A percentile compares a stretch with the other conserved stretches of the same genome.
Conservation (phyloP, 2,113 vertebrate species). For the Caranx ignobilis region DNA sequence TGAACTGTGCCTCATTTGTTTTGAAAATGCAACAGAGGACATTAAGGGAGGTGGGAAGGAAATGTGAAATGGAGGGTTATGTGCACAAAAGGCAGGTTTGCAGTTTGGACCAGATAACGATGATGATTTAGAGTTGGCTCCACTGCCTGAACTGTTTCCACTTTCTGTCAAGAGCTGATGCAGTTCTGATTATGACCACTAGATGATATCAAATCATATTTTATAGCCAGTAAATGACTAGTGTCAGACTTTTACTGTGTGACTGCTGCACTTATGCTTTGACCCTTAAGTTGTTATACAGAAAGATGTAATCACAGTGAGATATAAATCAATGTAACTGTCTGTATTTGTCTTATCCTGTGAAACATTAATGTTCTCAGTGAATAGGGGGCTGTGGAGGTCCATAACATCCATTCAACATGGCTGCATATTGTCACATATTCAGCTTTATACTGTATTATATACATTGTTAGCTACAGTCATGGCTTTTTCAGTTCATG, state of each 20-base stretch:
- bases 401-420: neutral
- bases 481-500: too few relatives aligned
- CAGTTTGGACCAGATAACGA: neutral
- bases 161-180: neutral
- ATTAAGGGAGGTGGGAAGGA: neutral
- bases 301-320: neutral
- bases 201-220: slow-evolving; percentile 60
- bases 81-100: neutral
- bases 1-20: neutral
- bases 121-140: neutral
- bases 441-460: neutral
- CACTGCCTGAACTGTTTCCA: neutral
- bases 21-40: neutral
- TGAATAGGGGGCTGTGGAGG: neutral
- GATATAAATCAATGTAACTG: neutral
- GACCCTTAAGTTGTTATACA: neutral
- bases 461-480: neutral
- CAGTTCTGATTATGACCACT: slow-evolving; percentile 53
- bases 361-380: neutral
- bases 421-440: neutral
- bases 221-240: neutral
- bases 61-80: neutral
- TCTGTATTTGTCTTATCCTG: neutral
- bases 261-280: slow-evolving; percentile 1
- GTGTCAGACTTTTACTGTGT: neutral